Evolutionary conservation across 2,797 vertebrate species (phyloP).

Genomic region (Sciurus carolinensis): DNA sequence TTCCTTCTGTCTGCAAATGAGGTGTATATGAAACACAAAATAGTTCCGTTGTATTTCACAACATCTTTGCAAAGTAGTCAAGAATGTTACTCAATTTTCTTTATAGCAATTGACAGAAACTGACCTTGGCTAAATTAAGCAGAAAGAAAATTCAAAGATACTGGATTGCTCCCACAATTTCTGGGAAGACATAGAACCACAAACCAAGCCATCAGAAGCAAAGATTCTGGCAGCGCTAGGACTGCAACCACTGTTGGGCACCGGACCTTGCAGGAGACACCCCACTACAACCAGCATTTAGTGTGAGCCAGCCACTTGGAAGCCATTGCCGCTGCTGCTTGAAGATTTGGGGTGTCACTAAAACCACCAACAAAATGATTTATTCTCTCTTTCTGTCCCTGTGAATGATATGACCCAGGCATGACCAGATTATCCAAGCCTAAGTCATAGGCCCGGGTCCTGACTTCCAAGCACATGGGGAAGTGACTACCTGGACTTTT

Average conservation of each 20-base stretch:
- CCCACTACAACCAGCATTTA: accelerated
- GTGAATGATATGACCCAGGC: not conserved
- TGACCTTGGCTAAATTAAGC: not conserved
- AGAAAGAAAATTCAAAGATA: not conserved
- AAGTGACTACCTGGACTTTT: not conserved
- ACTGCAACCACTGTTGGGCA: too few species aligned
- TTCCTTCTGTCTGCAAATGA: not conserved
- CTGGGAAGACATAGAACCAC: not conserved
- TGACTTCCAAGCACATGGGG: not conserved
- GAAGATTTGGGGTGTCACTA: accelerated
- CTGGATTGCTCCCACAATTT: not conserved
- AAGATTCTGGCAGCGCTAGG: not conserved
- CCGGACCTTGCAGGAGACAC: too few species aligned
- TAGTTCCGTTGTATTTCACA: not conserved
- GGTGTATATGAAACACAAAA: not conserved
- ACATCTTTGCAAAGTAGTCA: not conserved
- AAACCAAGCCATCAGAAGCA: not conserved
- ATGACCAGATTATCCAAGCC: not conserved
- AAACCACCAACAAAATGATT: not conserved
- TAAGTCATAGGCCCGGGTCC: not conserved
- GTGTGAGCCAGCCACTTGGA: too few species aligned
- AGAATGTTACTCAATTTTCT: not conserved
- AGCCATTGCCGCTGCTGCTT: not conserved
- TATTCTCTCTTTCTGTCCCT: not conserved
- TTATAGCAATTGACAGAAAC: not conserved